phyloP scores from a whole-genome alignment of 2,888 invertebrate species.

The Eupithecia pulchellata region DNA sequence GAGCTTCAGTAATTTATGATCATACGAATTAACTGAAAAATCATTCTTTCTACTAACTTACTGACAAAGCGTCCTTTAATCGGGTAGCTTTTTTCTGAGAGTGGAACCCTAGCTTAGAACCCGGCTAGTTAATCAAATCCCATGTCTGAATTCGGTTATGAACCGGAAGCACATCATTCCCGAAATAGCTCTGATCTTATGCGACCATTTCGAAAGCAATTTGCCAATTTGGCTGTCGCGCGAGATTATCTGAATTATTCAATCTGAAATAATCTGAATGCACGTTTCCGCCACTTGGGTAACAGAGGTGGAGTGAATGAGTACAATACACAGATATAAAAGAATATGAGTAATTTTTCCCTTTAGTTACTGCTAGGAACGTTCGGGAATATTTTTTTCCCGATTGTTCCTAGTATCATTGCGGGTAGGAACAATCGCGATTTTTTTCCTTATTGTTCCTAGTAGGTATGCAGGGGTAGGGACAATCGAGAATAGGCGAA shows the following conservation, averaged over 20 bases:
- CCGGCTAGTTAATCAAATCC: neutral
- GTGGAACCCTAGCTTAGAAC: neutral
- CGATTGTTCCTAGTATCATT: no score
- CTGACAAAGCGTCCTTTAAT: no score
- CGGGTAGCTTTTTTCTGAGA: neutral
- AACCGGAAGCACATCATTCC: neutral
- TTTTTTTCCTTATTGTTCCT: no score
- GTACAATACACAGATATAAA: neutral
- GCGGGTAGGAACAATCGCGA: no score
- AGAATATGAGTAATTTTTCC: no score
- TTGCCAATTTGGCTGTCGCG: slow-evolving; percentile 18
- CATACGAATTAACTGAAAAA: neutral
- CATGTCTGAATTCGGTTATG: neutral
- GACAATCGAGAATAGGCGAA: no score
- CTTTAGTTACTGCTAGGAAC: no score
- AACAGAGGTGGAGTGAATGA: neutral
- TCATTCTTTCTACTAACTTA: no score
- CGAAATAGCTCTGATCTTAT: slow-evolving; percentile 8
- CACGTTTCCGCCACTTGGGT: slow-evolving; percentile 10
- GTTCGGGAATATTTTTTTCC: no score
- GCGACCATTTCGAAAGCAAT: slow-evolving; percentile 15
- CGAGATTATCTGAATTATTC: slow-evolving; percentile 14
- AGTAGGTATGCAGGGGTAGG: no score
- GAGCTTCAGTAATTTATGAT: neutral
- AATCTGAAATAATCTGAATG: slow-evolving; percentile 13